A percentile compares a stretch with the other conserved stretches of the same genome.
phyloP scores from a whole-genome alignment of 2,888 invertebrate genomes.

The Latheticus oryzae region DNA sequence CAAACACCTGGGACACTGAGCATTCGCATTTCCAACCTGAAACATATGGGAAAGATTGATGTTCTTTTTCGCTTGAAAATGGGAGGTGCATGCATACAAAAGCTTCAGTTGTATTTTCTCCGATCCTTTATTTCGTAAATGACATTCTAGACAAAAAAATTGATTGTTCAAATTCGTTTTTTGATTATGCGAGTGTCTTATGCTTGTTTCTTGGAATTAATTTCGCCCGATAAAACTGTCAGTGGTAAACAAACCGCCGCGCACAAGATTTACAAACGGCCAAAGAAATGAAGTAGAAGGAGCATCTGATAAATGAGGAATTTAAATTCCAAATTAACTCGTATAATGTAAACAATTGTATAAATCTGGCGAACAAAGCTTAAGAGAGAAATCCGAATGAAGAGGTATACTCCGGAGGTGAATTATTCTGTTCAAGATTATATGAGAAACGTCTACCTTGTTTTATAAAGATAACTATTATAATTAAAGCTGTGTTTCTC shows the following conservation, averaged over 20 bases:
- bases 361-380: slow-evolving; percentile 64
- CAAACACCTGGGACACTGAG: slow-evolving; percentile 56
- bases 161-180: too few relatives aligned
- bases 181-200: too few relatives aligned
- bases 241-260: slow-evolving; percentile 38
- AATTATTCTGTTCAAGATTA: slow-evolving; percentile 64
- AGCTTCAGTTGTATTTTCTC: slow-evolving; percentile 50
- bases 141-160: too few relatives aligned
- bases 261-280: slow-evolving; percentile 24
- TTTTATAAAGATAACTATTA: slow-evolving; percentile 65
- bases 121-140: slow-evolving; percentile 25
- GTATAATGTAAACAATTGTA: slow-evolving; percentile 66
- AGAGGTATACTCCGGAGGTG: slow-evolving; percentile 54
- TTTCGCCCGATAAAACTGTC: slow-evolving; percentile 35
- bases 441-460: slow-evolving; percentile 62
- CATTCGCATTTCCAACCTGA: slow-evolving; percentile 51
- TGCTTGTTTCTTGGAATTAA: slow-evolving; percentile 28
- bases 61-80: slow-evolving; percentile 53
- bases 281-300: slow-evolving; percentile 34
- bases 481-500: slow-evolving; percentile 62
- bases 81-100: slow-evolving; percentile 49
- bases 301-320: slow-evolving; percentile 64
- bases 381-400: slow-evolving; percentile 61
- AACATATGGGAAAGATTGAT: slow-evolving; percentile 56
- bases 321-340: slow-evolving; percentile 66